Conservation (phyloP, 2,888 invertebrate species). For the Xylota sylvarum region DNA sequence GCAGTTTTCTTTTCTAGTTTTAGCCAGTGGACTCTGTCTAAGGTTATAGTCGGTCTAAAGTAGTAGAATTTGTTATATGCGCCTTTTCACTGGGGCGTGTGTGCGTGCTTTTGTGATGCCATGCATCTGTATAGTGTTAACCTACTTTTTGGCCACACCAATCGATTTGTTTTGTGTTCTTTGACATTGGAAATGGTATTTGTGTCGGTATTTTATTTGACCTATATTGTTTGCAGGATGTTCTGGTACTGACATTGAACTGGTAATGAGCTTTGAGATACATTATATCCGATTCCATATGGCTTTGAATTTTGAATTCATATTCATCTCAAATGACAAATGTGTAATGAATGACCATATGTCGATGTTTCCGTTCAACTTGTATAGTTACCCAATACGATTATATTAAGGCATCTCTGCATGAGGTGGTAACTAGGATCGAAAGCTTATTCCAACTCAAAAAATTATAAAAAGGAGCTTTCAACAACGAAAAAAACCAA, state of each 20-base stretch:
- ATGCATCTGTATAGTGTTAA: background rate
- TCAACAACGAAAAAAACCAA: no score
- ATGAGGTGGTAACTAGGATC: no score
- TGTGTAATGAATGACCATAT: no score
- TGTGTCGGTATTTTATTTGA: background rate
- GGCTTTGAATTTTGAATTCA: no score
- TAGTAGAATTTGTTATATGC: background rate
- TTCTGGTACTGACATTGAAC: background rate
- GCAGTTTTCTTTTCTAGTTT: slow-evolving; percentile 2
- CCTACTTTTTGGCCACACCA: slow-evolving; percentile 9
- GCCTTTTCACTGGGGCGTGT: background rate
- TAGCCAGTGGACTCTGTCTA: background rate
- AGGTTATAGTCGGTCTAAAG: background rate
- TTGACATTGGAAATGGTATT: slow-evolving; percentile 7
- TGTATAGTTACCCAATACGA: no score
- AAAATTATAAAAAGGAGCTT: no score
- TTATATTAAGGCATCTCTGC: no score
- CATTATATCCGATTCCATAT: no score
- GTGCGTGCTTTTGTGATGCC: background rate
- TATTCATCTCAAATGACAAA: no score
- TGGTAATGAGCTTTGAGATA: no score
- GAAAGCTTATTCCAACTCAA: no score
- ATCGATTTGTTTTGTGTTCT: slow-evolving; percentile 2
- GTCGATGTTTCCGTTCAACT: no score
- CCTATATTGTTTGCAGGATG: background rate